Percentiles rank a stretch among this genome's conserved stretches.
Conservation (phyloP, 2,888 invertebrate species). For the Drosophila pseudotakahashii region DNA sequence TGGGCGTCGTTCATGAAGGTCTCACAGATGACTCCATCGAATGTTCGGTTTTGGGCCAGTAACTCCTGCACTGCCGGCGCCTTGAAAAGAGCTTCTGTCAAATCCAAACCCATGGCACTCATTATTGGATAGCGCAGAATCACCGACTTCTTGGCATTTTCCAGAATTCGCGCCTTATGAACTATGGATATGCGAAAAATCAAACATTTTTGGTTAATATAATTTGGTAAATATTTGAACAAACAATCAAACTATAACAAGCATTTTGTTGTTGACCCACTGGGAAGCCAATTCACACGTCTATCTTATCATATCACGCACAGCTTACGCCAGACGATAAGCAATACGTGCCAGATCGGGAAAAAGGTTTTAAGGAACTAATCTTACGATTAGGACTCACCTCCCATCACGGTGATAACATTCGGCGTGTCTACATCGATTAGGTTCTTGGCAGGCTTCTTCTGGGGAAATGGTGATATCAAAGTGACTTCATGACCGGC, state of each 20-base stretch:
- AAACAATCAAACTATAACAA: background rate
- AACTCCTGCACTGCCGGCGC: conserved; percentile 69
- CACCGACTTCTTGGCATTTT: conserved; percentile 9
- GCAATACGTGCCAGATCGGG: conserved; percentile 12
- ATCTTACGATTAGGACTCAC: conserved; percentile 36
- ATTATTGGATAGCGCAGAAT: conserved; percentile 22
- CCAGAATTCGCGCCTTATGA: conserved; percentile 27
- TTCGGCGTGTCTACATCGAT: conserved; percentile 59
- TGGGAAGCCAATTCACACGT: background rate
- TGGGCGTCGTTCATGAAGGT: conserved; percentile 82
- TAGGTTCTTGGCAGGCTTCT: conserved; percentile 70
- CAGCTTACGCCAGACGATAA: background rate
- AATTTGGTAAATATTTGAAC: background rate
- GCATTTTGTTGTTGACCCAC: background rate
- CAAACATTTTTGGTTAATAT: background rate
- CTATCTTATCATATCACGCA: background rate
- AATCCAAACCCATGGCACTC: conserved; percentile 40
- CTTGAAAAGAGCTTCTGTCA: conserved; percentile 57
- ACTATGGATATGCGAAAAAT: conserved; percentile 19
- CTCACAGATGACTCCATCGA: conserved; percentile 83
- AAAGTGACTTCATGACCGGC: conserved; percentile 83
- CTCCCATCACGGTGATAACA: conserved; percentile 45
- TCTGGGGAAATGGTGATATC: conserved; percentile 76
- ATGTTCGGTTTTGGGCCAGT: conserved; percentile 80
- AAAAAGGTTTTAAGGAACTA: background rate